Percentiles rank a stretch among this genome's conserved stretches.
phyloP scores from a whole-genome alignment of 2,113 vertebrate genomes.

The Thamnaconus septentrionalis region DNA sequence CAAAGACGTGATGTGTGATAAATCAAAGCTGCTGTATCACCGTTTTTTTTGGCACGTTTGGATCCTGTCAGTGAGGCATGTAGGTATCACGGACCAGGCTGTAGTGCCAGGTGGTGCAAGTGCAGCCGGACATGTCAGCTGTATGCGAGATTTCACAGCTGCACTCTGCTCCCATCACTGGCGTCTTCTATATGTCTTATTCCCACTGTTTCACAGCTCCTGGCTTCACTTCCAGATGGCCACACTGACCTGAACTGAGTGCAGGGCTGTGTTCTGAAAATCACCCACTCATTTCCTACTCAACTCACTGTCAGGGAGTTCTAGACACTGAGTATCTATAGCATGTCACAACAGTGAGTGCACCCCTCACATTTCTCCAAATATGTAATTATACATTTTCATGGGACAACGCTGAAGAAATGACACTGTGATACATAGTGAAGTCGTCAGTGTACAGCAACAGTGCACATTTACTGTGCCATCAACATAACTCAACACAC shows the following conservation, averaged over 20 bases:
- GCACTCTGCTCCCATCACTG: conserved; percentile 42
- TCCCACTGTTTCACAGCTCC: background rate
- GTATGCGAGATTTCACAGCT: conserved; percentile 64
- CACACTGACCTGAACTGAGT: background rate
- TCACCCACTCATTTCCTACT: too few relatives aligned
- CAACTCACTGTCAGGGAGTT: too few relatives aligned
- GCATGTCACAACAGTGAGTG: too few relatives aligned
- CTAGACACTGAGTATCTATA: too few relatives aligned
- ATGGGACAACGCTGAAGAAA: too few relatives aligned
- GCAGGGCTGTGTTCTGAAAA: background rate
- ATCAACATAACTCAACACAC: too few relatives aligned
- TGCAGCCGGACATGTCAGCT: conserved; percentile 36
- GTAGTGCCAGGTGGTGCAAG: conserved; percentile 3
- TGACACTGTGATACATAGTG: too few relatives aligned
- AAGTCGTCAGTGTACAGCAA: too few relatives aligned
- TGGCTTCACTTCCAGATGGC: too few relatives aligned
- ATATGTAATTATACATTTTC: too few relatives aligned
- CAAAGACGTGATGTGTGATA: conserved; percentile 7
- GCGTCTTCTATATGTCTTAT: conserved; percentile 10
- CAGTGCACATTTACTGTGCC: too few relatives aligned
- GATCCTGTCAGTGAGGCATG: conserved; percentile 4
- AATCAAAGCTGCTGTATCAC: conserved; percentile 13
- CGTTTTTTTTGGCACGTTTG: background rate
- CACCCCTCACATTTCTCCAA: too few relatives aligned
- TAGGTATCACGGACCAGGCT: background rate